A percentile compares a stretch with the other conserved stretches of the same genome.
Evolutionary conservation across 2,113 vertebrate genomes (phyloP).

Genomic region (Triplophysa siluroides): DNA sequence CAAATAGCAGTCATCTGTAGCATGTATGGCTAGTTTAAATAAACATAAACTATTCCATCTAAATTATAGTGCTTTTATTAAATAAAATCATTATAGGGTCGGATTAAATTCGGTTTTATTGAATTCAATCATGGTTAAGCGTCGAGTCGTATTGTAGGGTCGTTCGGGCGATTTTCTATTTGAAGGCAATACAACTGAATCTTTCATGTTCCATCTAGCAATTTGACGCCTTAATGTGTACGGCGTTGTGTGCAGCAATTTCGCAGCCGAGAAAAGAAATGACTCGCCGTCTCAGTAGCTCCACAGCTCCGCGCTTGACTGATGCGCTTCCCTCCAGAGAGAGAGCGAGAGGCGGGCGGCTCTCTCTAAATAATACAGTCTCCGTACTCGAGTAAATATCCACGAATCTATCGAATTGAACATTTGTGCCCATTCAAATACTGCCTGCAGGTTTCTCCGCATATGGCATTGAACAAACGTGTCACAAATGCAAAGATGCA

Average conservation of each 20-base stretch:
- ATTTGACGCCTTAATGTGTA: slow-evolving; percentile 66
- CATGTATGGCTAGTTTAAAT: slow-evolving; percentile 42
- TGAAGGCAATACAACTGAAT: slow-evolving; percentile 56
- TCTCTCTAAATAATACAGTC: slow-evolving; percentile 51
- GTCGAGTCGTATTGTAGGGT: slow-evolving; percentile 30
- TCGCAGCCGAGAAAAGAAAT: slow-evolving; percentile 51
- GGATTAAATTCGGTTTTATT: slow-evolving; percentile 58
- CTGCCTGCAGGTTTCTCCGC: slow-evolving; percentile 33
- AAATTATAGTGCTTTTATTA: slow-evolving; percentile 56
- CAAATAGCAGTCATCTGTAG: slow-evolving; percentile 20
- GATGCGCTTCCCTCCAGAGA: slow-evolving; percentile 51
- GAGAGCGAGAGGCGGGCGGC: slow-evolving; percentile 16
- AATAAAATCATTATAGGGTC: slow-evolving; percentile 50
- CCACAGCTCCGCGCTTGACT: slow-evolving; percentile 51
- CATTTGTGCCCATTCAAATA: slow-evolving; percentile 31
- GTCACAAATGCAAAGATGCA: slow-evolving; percentile 42
- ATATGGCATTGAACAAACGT: slow-evolving; percentile 38
- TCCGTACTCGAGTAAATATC: slow-evolving; percentile 48
- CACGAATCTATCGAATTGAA: slow-evolving; percentile 51
- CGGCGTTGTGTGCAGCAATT: slow-evolving; percentile 58
- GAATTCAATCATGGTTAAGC: slow-evolving; percentile 49
- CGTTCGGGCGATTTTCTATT: slow-evolving; percentile 67
- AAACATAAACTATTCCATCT: slow-evolving; percentile 58
- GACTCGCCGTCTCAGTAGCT: slow-evolving; percentile 50
- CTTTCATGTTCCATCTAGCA: slow-evolving; percentile 64